Evolutionary conservation across 2,797 vertebrate genomes (phyloP), one percentile per base, ranked within the genome.

Genomic region (Sebastes nivosus): DNA sequence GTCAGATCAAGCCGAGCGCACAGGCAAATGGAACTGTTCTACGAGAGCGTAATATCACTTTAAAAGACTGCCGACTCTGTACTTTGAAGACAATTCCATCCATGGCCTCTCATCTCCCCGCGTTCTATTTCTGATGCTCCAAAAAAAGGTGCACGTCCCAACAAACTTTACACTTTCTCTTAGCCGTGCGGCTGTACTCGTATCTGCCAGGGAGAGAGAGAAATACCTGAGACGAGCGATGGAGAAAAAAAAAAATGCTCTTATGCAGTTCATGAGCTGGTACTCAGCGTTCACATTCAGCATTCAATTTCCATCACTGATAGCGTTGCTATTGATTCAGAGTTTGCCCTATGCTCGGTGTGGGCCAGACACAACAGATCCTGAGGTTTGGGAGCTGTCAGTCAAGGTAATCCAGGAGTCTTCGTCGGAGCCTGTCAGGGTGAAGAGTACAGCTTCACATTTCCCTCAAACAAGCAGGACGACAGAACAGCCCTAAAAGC

Each of bases 291-390:
- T 84, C 96, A 95, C 94, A 95, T 94, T 96, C 94, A 93, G 94
- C 95, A 94, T 97, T 96, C 96, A 94, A 96, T 97, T 97, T 96
- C 93, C 93, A 94, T 94, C 94, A 93, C 94, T 96, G 94, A 97
- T 97, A 95, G 92, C 90, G 83, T 92, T 95, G 93, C 89, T 97
- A 97, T 97, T 94, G 96, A 98, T 97, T 95, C 92, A 87, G 87
- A 95, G 96, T 95, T 94, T 94, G 93, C 93, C 90, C 77, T 80
- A 69, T 83, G 94, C 90, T 93, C 72, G 6, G 91, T 75, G 88
- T 67, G 66, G 66, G 59, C 91, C 92, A 97, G 94, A 95, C 95
- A 96, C 89, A 96, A 95, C 95, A 96, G 92, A 96, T 95, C 90
- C 90, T 11, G 92, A 85, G 90, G 89, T 94, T 97, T 96, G 93